A percentile compares a stretch with the other conserved stretches of the same genome.
Evolutionary conservation across 2,113 vertebrate species (phyloP).

Genomic region (Ammodytes dubius): DNA sequence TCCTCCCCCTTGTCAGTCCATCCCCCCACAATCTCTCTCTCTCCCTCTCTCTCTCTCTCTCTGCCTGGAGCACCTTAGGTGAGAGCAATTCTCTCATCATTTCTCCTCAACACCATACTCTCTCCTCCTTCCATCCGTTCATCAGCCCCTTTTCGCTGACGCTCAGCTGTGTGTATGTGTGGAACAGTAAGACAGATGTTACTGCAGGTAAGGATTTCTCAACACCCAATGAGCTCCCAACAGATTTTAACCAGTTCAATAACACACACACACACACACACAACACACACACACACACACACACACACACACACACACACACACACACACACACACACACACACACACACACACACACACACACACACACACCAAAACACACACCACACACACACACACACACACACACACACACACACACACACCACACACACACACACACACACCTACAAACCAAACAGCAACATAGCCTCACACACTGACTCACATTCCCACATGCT

Average conservation of each 20-base stretch:
- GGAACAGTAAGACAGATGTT: conserved; percentile 53
- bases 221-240: conserved; percentile 67
- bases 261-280: conserved; percentile 17
- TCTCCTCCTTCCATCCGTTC: conserved; percentile 52
- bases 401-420: neutral
- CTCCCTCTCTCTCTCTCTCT: conserved; percentile 45
- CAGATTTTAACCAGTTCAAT: conserved; percentile 62
- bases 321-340: neutral
- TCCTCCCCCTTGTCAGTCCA: conserved; percentile 40
- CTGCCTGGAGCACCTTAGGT: conserved; percentile 69
- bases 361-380: conserved; percentile 1
- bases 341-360: neutral
- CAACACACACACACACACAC: neutral
- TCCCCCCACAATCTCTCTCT: conserved; percentile 51
- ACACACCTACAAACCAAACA: neutral
- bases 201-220: conserved; percentile 73
- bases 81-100: conserved; percentile 72
- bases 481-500: conserved; percentile 16
- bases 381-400: neutral
- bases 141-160: conserved; percentile 57
- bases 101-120: conserved; percentile 61
- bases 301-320: neutral
- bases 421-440: neutral
- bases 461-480: neutral
- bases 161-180: conserved; percentile 28